Percentiles rank a stretch among this genome's conserved stretches.
Conservation (phyloP, 2,888 invertebrate species). For the Xanthorhoe spadicearia region DNA sequence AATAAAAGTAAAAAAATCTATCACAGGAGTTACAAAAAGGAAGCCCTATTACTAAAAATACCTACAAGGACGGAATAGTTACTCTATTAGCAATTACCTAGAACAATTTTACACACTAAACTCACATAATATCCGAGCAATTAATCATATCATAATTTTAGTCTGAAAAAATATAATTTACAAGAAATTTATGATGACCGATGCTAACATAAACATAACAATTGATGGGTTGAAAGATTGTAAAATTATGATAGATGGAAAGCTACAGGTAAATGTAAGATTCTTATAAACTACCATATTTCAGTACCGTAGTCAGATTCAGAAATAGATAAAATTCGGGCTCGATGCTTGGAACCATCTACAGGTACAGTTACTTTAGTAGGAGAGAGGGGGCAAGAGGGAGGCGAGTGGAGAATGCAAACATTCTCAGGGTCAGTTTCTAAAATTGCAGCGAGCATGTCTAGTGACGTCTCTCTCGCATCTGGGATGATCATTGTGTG, state of each 20-base stretch:
- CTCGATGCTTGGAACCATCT: constrained; percentile 86
- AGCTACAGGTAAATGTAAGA: constrained; percentile 27
- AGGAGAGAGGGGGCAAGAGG: constrained; percentile 78
- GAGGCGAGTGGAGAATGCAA: constrained; percentile 72
- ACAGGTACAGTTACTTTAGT: constrained; percentile 87
- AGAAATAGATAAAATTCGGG: constrained; percentile 86
- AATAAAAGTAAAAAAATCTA: constrained; percentile 53
- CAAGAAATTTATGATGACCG: constrained; percentile 15
- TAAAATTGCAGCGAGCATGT: constrained; percentile 76
- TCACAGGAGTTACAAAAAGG: constrained; percentile 67
- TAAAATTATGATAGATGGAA: constrained; percentile 36
- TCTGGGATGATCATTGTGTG: constrained; percentile 74
- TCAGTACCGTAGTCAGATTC: constrained; percentile 88
- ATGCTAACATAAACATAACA: constrained; percentile 14
- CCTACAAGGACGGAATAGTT: constrained; percentile 64
- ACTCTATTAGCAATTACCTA: constrained; percentile 18
- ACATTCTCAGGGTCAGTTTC: constrained; percentile 79
- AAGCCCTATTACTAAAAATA: constrained; percentile 61
- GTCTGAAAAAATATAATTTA: constrained; percentile 28
- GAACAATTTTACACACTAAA: constrained; percentile 33
- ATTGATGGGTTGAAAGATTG: constrained; percentile 12
- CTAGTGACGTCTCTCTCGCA: constrained; percentile 69
- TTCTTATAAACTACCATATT: constrained; percentile 86
- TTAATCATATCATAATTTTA: constrained; percentile 31
- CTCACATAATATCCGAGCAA: constrained; percentile 27